Percentiles rank a stretch among this genome's conserved stretches.
Evolutionary conservation across 2,797 vertebrate genomes (phyloP).

Genomic region (Calcarius lapponicus): DNA sequence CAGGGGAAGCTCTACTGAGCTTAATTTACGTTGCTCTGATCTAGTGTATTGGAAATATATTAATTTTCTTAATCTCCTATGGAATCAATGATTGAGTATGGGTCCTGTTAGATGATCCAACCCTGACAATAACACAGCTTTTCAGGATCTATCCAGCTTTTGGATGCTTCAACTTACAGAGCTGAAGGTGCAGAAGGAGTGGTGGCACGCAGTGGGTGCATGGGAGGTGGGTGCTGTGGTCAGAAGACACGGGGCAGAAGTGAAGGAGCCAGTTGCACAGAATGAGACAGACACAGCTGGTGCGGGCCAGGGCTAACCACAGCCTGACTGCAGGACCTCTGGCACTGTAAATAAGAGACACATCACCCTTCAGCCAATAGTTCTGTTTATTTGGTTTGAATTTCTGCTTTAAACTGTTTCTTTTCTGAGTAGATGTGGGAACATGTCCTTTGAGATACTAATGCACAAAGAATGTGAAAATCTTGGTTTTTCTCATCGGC

Average conservation of each 20-base stretch:
- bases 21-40: neutral
- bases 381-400: slow-evolving; percentile 34
- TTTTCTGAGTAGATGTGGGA: neutral
- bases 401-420: neutral
- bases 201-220: accelerated
- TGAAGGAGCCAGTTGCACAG: neutral
- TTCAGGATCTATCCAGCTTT: neutral
- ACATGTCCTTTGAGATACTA: neutral
- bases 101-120: neutral
- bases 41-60: neutral
- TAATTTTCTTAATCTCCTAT: neutral
- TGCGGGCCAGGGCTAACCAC: neutral
- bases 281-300: neutral
- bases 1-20: neutral
- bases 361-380: neutral
- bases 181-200: neutral
- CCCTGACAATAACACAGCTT: neutral
- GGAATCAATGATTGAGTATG: neutral
- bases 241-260: accelerated
- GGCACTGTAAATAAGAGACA: neutral
- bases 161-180: accelerated
- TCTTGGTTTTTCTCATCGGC: neutral
- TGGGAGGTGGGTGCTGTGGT: neutral
- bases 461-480: neutral
- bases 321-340: neutral